Percentiles rank a stretch among this genome's conserved stretches.
These are phyloP conservation scores for Apogon hyalosoma DNA, from an alignment of 2,797 vertebrate species.

Conservation along the genomic window DNA sequence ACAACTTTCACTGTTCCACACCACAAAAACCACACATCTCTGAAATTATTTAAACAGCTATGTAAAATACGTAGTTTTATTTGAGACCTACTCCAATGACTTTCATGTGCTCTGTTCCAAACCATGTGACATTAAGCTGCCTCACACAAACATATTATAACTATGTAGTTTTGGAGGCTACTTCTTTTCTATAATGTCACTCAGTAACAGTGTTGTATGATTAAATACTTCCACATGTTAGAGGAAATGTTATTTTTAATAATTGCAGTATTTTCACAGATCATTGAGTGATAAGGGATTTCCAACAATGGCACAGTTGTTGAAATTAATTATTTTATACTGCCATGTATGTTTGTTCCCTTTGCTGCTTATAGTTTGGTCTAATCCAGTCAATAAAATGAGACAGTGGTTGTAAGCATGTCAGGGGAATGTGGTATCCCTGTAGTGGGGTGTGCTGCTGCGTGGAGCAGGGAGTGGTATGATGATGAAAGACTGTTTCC, in stretches of 20 bases:
- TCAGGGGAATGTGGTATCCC: conserved; percentile 38
- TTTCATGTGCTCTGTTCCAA: conserved; percentile 20
- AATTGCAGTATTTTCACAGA: neutral
- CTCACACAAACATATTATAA: conserved; percentile 12
- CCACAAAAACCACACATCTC: conserved; percentile 53
- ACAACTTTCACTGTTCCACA: conserved; percentile 66
- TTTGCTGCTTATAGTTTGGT: conserved; percentile 4
- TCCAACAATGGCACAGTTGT: neutral
- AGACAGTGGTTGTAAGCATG: conserved; percentile 27
- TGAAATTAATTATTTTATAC: neutral
- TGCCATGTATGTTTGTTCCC: neutral
- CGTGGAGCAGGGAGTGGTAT: conserved; percentile 61
- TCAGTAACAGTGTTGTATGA: conserved; percentile 15
- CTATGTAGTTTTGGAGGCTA: conserved; percentile 8
- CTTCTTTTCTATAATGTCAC: conserved; percentile 3
- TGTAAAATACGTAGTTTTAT: conserved; percentile 22
- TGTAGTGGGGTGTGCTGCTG: conserved; percentile 52
- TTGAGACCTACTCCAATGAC: conserved; percentile 5
- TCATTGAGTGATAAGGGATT: neutral
- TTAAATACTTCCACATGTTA: neutral
- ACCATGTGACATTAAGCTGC: conserved; percentile 18
- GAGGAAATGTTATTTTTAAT: neutral
- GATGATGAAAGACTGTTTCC: conserved; percentile 80
- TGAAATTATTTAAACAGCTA: conserved; percentile 40
- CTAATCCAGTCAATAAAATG: conserved; percentile 6